Evolutionary conservation across 2,797 vertebrate genomes (phyloP), one percentile per base, ranked within the genome.

Genomic region (Echiichthys vipera): DNA sequence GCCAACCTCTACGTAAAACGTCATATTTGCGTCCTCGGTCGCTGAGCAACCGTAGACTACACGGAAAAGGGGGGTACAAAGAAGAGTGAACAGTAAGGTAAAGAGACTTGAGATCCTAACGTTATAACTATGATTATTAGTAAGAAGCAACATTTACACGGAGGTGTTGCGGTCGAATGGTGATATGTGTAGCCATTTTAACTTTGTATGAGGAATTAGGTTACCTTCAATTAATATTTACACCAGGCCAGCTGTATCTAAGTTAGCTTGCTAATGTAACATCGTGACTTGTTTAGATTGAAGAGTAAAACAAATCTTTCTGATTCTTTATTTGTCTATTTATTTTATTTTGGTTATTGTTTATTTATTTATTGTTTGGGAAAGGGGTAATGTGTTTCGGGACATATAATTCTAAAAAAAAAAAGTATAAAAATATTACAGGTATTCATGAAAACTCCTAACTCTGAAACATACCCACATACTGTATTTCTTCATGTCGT

Each of bases 11-110:
- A 46, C 87, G 87, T 85, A 8, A 0, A n/a, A 73, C 91, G 89
- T 92, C 79, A 83, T 5, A 7, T 1, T 9, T 68, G 71, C 69
- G 82, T 76, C 42, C 50, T 75, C 5, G 5, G 89, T 91, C 85
- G 84, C 89, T 22, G 0, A 29, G 89, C 75, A 84, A 91, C 87
- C 20, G 9, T 2, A 15, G 37, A 39, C 25, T 0, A 14, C 1
- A 32, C 29, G 4, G 2, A 20, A 32, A 7, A 32, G 2, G 47
- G 46, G 2, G 40, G 40, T 13, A 45, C 55, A 22, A 1, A 70
- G 2, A 20, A 4, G 17, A 11, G 8, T 20, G 36, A 13, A 7
- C 63, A 71, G 74, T 75, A 53, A 78, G 58, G 14, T 29, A 20
- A 13, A 29, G 10, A 25, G 0, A 40, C 0, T 22, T 47, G 1